Evolutionary conservation across 2,888 invertebrate species (phyloP).

Genomic region (Tipula unca): DNA sequence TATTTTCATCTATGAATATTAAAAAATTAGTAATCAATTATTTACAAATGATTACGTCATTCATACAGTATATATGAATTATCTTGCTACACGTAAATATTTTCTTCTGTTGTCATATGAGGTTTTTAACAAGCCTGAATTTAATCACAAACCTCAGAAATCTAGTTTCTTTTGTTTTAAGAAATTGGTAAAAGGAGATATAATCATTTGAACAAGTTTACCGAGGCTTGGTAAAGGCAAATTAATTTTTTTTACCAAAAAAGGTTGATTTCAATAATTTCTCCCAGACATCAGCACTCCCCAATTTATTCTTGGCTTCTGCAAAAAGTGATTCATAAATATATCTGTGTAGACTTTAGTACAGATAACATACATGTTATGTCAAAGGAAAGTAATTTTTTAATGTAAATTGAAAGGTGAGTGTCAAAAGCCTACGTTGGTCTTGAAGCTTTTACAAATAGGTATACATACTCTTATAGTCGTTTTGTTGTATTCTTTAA

Average conservation of each 20-base stretch:
- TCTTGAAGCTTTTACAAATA: not conserved
- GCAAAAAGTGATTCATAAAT: not conserved
- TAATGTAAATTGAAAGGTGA: not conserved
- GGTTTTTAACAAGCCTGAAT: no score
- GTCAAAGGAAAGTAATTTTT: not conserved
- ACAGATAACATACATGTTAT: not conserved
- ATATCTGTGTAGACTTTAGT: not conserved
- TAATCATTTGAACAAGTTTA: no score
- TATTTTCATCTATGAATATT: no score
- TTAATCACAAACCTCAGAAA: no score
- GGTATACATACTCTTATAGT: not conserved
- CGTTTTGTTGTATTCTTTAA: not conserved
- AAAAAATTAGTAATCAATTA: no score
- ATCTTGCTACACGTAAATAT: no score
- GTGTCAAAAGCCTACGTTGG: not conserved
- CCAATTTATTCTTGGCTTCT: not conserved
- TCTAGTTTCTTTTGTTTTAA: no score
- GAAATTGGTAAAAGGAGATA: no score
- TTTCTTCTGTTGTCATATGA: no score
- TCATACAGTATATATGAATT: no score
- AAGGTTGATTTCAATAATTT: not conserved
- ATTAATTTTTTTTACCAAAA: not conserved
- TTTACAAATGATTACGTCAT: no score
- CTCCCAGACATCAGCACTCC: not conserved
- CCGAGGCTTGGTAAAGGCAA: no score